A percentile compares a stretch with the other conserved stretches of the same genome.
These are phyloP conservation scores for Orchesella cincta DNA, from an alignment of 1,140 invertebrate genomes.

Conservation along the genomic window DNA sequence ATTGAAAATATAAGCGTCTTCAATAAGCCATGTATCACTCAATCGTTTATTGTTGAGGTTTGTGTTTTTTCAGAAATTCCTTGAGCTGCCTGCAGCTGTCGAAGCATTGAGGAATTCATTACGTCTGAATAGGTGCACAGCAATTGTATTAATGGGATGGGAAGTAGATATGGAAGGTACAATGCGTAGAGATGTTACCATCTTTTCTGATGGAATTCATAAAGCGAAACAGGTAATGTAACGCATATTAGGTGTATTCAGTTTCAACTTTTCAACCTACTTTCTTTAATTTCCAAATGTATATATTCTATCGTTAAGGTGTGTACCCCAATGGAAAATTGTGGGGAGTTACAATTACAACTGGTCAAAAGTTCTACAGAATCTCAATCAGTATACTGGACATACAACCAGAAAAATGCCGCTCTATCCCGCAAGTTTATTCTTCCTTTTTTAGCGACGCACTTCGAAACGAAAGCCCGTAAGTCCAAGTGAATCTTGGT, in stretches of 20 bases:
- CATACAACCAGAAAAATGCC: conserved; percentile 44
- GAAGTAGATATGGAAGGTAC: conserved; percentile 39
- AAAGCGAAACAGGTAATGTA: conserved; percentile 48
- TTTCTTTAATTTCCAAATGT: background rate
- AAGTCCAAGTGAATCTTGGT: conserved; percentile 23
- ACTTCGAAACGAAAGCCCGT: conserved; percentile 51
- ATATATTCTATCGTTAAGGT: conserved; percentile 34
- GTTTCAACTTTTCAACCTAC: background rate
- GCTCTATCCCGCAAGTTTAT: conserved; percentile 47
- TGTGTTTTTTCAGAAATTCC: conserved; percentile 45
- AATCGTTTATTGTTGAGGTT: background rate
- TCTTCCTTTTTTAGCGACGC: conserved; percentile 50
- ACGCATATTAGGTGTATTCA: background rate
- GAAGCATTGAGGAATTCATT: conserved; percentile 44
- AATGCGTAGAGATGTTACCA: conserved; percentile 45
- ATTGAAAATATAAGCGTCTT: conserved; percentile 27
- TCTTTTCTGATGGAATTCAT: conserved; percentile 48
- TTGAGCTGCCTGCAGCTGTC: conserved; percentile 46
- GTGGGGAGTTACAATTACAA: conserved; percentile 40
- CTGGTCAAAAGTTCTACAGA: conserved; percentile 41
- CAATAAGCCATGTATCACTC: background rate
- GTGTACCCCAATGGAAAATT: conserved; percentile 45
- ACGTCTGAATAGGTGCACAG: conserved; percentile 39
- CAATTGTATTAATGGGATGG: conserved; percentile 47
- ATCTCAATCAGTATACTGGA: conserved; percentile 38